Conservation (phyloP, 2,888 invertebrate species). For the Lasioglossum lativentre region DNA sequence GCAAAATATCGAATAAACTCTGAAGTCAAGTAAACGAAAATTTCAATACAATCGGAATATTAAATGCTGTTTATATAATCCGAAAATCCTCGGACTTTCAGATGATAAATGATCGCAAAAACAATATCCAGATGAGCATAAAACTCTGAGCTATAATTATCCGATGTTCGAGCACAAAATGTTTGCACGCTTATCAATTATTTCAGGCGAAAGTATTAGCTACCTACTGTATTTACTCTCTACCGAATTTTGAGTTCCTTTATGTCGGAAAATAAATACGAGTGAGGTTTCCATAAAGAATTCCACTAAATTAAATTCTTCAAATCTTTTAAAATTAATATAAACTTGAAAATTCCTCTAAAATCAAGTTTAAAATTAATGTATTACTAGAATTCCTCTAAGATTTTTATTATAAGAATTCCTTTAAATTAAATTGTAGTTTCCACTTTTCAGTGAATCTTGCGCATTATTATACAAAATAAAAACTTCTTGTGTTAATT, state of each 20-base stretch:
- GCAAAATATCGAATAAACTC: not conserved
- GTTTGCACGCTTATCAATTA: not conserved
- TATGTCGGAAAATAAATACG: not conserved
- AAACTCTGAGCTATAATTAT: not conserved
- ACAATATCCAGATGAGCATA: not conserved
- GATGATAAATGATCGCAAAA: not conserved
- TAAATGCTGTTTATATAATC: not conserved
- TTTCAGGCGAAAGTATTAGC: not conserved
- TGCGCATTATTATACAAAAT: no score
- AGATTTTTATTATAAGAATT: no score
- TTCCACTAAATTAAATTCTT: no score
- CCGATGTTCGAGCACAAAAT: not conserved
- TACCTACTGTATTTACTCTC: not conserved
- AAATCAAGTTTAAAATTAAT: no score
- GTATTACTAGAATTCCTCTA: no score
- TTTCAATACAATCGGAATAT: not conserved
- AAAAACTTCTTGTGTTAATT: no score
- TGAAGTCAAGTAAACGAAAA: not conserved
- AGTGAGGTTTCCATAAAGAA: not conserved
- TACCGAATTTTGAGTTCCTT: not conserved
- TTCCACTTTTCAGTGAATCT: no score
- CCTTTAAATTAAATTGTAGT: no score
- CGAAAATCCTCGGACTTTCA: not conserved
- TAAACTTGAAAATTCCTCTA: no score
- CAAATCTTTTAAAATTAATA: no score